phyloP scores from a whole-genome alignment of 2,113 vertebrate genomes.

The Steatornis caripensis region DNA sequence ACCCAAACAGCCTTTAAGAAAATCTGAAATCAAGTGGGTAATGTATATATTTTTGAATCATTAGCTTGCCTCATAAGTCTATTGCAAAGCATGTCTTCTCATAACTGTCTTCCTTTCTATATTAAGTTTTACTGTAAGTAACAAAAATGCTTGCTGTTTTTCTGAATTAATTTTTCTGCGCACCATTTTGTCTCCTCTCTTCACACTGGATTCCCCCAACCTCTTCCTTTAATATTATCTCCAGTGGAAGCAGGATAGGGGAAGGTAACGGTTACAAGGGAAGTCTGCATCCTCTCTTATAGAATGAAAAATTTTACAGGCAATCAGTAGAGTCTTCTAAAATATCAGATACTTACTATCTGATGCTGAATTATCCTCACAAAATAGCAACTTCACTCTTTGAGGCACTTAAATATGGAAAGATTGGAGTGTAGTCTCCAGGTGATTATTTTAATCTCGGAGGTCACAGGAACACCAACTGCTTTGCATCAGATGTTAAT shows the following conservation, averaged over 20 bases:
- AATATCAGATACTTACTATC: neutral
- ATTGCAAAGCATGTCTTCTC: neutral
- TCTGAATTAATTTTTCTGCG: neutral
- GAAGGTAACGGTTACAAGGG: neutral
- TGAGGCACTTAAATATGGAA: neutral
- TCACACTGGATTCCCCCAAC: neutral
- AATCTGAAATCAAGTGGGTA: neutral
- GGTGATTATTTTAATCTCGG: neutral
- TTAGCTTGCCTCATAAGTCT: neutral
- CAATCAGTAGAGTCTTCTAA: neutral
- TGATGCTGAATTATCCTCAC: neutral
- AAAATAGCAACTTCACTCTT: neutral
- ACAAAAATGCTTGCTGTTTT: neutral
- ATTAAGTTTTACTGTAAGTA: neutral
- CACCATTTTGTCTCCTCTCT: neutral
- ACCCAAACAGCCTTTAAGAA: neutral
- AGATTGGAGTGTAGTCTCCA: neutral
- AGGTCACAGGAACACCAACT: neutral
- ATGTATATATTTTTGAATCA: neutral
- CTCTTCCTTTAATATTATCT: neutral
- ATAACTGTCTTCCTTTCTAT: neutral
- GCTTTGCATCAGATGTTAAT: neutral
- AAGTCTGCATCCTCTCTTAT: neutral
- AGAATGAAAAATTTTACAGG: neutral
- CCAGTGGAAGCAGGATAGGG: neutral